Evolutionary conservation across 2,888 invertebrate genomes (phyloP), one percentile per base, ranked within the genome.

Genomic region (Gasteruption jaculator): DNA sequence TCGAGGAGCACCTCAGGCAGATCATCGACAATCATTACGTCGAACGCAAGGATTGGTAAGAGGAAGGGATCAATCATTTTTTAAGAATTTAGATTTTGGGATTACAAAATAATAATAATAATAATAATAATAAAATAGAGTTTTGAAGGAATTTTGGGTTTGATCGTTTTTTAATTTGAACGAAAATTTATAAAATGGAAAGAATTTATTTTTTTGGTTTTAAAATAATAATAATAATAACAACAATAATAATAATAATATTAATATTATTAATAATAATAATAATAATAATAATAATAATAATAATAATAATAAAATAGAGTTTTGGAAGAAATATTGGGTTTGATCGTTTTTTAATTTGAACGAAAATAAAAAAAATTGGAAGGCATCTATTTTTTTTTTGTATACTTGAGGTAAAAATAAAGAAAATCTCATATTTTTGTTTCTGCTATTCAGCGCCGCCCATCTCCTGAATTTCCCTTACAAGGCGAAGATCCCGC

Each of bases 1-100:
- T 99, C 57, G 99, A 99, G 68, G 96, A 97, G 71, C 96, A 99
- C 65, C 76, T 99, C 21, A 85, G 90, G 61, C 91, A 93, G 57
- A 95, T 97, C 24, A 81, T 99, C 49, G 86, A 92, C 65, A 85
- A 89, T 49, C 83, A 90, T 71, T 85, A 85, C 60, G 71, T 82
- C 20, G 96, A 97, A 67, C 77, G 97, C 37, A 96, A 96, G 71
- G 92, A 93, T 65, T 97, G 97, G 83, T 82, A 65, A 54, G 69
- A 58, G 19, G 29, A 38, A 14, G 18, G 20, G 22, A 8, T 38
- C 34, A 4, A 7, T 19, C n/a, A n/a, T n/a, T 4, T 21, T 30
- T 11, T 8, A 19, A 29, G n/a, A 24, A 24, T 24, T 24, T n/a
- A 8, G 24, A 7, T n/a, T n/a, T n/a, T n/a, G n/a, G n/a, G n/a